Evolutionary conservation across 2,888 invertebrate species (phyloP).

Genomic region (Agrochola lota): DNA sequence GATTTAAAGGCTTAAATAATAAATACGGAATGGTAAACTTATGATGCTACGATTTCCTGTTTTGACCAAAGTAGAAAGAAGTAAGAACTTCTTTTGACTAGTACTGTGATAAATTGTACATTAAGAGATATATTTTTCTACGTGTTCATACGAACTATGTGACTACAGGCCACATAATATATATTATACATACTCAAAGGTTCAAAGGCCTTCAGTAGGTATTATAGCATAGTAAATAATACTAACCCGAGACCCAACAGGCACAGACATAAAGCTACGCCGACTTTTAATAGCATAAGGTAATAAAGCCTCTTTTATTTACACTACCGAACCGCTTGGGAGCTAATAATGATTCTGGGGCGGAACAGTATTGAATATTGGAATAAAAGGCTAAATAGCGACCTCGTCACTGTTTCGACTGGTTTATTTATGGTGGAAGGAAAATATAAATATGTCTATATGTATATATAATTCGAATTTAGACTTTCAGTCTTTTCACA

Average conservation of each 20-base stretch:
- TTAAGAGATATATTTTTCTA: constrained; percentile 44
- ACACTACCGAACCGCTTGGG: constrained; percentile 51
- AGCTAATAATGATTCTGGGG: constrained; percentile 52
- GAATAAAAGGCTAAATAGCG: constrained; percentile 39
- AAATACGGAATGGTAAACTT: constrained; percentile 35
- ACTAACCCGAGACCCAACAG: constrained; percentile 45
- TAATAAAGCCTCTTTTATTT: constrained; percentile 60
- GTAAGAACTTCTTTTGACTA: constrained; percentile 36
- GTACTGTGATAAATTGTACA: constrained; percentile 29
- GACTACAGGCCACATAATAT: constrained; percentile 33
- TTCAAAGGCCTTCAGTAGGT: constrained; percentile 38
- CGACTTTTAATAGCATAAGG: constrained; percentile 58
- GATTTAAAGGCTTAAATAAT: constrained; percentile 41
- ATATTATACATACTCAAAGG: constrained; percentile 35
- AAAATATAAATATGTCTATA: constrained; percentile 14
- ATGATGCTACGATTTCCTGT: constrained; percentile 32
- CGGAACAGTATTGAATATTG: constrained; percentile 55
- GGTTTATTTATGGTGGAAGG: constrained; percentile 17
- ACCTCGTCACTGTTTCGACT: constrained; percentile 33
- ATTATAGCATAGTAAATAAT: constrained; percentile 52
- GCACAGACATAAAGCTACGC: constrained; percentile 51
- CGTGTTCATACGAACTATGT: constrained; percentile 42
- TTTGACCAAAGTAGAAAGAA: constrained; percentile 33
- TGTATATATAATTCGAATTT: constrained; percentile 5
- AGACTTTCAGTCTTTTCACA: constrained; percentile 24